Evolutionary conservation across 2,113 vertebrate species (phyloP).

Genomic region (Silurus glanis): DNA sequence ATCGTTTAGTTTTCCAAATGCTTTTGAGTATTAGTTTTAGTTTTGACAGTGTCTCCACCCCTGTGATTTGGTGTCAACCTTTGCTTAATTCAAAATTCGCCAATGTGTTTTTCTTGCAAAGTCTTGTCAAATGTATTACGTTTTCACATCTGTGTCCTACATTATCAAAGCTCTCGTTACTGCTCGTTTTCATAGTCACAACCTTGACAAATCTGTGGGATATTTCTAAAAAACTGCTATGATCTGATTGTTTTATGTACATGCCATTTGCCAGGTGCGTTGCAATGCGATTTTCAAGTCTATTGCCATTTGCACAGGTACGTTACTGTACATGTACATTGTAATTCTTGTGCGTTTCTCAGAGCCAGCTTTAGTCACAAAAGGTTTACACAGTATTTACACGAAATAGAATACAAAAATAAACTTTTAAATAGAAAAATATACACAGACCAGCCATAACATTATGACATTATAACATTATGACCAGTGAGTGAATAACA

Average conservation of each 20-base stretch:
- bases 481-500: too few species aligned
- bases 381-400: too few species aligned
- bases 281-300: too few species aligned
- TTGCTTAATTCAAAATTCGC: background rate
- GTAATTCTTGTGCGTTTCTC: too few species aligned
- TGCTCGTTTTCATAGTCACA: background rate
- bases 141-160: background rate
- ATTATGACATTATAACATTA: too few species aligned
- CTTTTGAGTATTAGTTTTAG: background rate
- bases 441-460: too few species aligned
- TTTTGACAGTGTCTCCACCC: background rate
- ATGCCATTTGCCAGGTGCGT: too few species aligned
- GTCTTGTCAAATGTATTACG: background rate
- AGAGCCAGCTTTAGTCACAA: too few species aligned
- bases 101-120: background rate
- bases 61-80: background rate
- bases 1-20: background rate
- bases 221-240: background rate
- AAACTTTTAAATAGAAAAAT: too few species aligned
- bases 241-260: background rate
- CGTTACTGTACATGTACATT: too few species aligned
- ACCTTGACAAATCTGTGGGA: background rate
- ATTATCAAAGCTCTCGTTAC: background rate
- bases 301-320: too few species aligned
- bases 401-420: too few species aligned